A percentile compares a stretch with the other conserved stretches of the same genome.
Conservation (phyloP, 53 echinoderm and acorn worm genomes). For the Paelopatides confundens region DNA sequence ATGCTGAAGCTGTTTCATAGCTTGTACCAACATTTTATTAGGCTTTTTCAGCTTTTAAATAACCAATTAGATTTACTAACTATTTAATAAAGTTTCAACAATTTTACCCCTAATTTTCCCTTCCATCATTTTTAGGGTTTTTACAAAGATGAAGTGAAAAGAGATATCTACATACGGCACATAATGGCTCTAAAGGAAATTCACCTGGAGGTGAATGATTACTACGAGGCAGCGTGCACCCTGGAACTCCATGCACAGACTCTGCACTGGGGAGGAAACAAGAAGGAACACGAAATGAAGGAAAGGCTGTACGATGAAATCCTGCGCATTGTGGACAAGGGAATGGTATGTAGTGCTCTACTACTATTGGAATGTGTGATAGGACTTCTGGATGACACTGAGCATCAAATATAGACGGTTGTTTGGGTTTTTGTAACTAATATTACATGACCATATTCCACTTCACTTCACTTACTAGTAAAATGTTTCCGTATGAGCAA, state of each 20-base stretch:
- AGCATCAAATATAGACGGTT: too few relatives aligned
- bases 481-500: too few relatives aligned
- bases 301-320: slow-evolving; percentile 89
- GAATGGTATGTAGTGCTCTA: slow-evolving; percentile 80
- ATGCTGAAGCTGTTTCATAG: too few relatives aligned
- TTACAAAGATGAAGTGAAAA: slow-evolving; percentile 91
- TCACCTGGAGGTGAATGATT: slow-evolving; percentile 76
- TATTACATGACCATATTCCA: too few relatives aligned
- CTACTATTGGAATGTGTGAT: too few relatives aligned
- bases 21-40: too few relatives aligned
- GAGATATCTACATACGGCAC: slow-evolving; percentile 89
- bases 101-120: neutral
- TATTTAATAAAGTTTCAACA: too few relatives aligned
- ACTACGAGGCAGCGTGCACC: slow-evolving; percentile 91
- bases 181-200: slow-evolving; percentile 91
- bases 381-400: too few relatives aligned
- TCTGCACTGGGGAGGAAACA: slow-evolving; percentile 73
- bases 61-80: too few relatives aligned
- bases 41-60: too few relatives aligned
- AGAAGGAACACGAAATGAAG: slow-evolving; percentile 78
- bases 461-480: too few relatives aligned
- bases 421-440: too few relatives aligned
- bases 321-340: slow-evolving; percentile 82
- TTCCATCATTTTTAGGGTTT: slow-evolving; percentile 64
- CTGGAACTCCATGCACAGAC: slow-evolving; percentile 79